Evolutionary conservation across 2,888 invertebrate genomes (phyloP), one percentile per base, ranked within the genome.

Genomic region (Oxycera nigricornis): DNA sequence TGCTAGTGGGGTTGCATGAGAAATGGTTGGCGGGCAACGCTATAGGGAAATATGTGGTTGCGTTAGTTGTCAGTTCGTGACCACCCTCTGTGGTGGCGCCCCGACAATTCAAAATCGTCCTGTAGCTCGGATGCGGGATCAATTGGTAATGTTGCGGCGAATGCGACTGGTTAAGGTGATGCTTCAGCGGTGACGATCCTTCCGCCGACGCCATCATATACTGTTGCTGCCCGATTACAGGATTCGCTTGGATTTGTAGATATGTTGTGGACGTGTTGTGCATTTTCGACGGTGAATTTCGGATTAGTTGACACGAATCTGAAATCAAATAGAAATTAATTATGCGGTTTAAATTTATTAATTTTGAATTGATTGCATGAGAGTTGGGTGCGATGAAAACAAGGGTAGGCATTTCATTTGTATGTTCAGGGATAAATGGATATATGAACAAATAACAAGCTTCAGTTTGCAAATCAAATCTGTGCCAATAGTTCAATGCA

Each of bases 291-390:
- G 83, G 81, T 68, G 83, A 82, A 76, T 78, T 82, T 77, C 81
- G 82, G 79, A 85, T 80, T 77, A 85, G 81, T 77, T 84, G 84
- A 81, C 83, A 83, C 77, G 82, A 83, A 80, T 85, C 85, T 85
- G 80, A 70, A 76, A 73, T 62, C 20, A 24, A 31, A 24, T 4
- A 39, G 22, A 11, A 35, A 24, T 24, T 22, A 39, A 41, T 39
- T 41, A 11, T 46, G 46, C 14, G 46, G 46, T 46, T 14, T 3
- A 46, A 46, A 17, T 46, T 46, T 46, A 17, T 46, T 46, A 46
- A 46, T 46, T 46, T 14, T 14, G 2, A 7, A 46, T 46, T 46
- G 46, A 46, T 46, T 46, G 46, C 17, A n/a, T 46, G 46, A 7
- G n/a, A n/a, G n/a, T n/a, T n/a, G n/a, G n/a, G n/a, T n/a, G n/a